These are phyloP conservation scores for Tamias sibiricus DNA, from an alignment of 2,113 vertebrate genomes.

Conservation along the genomic window DNA sequence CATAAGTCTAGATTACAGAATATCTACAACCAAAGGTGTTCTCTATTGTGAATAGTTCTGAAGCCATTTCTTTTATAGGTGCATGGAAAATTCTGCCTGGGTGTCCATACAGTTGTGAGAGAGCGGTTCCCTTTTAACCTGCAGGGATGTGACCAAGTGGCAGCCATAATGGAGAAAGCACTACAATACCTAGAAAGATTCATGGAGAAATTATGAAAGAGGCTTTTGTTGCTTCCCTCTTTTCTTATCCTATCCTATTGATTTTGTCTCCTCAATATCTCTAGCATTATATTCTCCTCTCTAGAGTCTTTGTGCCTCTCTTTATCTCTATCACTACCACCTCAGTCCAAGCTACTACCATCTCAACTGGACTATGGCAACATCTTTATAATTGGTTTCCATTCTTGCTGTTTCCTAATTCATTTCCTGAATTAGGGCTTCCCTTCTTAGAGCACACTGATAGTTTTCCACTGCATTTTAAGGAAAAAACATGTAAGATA, in stretches of 20 bases:
- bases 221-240: not conserved
- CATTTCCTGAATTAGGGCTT: constrained; percentile 16
- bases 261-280: constrained; percentile 44
- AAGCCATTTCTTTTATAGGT: constrained; percentile 26
- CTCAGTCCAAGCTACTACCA: not conserved
- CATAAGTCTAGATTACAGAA: not conserved
- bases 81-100: constrained; percentile 41
- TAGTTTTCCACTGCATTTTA: not conserved
- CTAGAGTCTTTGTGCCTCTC: not conserved
- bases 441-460: constrained; percentile 2
- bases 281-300: no score
- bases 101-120: constrained; percentile 32
- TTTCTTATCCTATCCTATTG: constrained; percentile 28
- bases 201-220: constrained; percentile 55
- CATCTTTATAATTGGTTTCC: constrained; percentile 55
- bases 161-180: not conserved
- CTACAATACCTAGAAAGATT: constrained; percentile 6
- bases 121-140: constrained; percentile 3
- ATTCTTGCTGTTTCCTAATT: constrained; percentile 39
- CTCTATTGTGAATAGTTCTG: constrained; percentile 37
- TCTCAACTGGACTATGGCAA: not conserved
- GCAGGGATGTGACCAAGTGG: not conserved
- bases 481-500: constrained; percentile 32
- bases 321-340: not conserved
- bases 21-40: constrained; percentile 24